Evolutionary conservation across 2,113 vertebrate species (phyloP), one percentile per base, ranked within the genome.

Genomic region (Poecile atricapillus): DNA sequence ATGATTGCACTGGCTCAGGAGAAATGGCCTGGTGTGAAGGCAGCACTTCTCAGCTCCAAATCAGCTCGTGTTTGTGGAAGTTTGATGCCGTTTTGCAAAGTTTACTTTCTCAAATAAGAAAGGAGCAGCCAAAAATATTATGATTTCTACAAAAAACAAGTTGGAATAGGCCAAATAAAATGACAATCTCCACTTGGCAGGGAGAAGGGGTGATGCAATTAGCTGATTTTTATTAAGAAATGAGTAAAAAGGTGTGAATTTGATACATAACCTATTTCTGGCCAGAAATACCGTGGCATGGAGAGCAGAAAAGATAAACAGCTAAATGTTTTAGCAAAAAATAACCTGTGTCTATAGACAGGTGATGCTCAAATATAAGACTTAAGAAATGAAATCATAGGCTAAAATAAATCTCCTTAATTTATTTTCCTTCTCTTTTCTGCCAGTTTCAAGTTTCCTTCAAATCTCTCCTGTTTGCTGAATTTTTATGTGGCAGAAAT

Each of bases 41-140:
- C 44, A 89, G 39, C 47, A 23, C 69, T 78, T 89, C 35, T 11
- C 31, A 86, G 50, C 47, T 60, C 47, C 74, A 77, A 82, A 81
- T 84, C 69, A 49, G 27, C 43, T 83, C 47, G 5, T 62, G 60
- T 91, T 67, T 93, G 59, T 55, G 39, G 46, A 63, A 81, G 59
- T 25, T 90, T 91, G 63, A 30, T 59, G 62, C 33, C 6, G 4
- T 85, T 79, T 86, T 80, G 35, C 58, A 88, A 83, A 69, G 85
- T 88, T 95, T 95, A 13, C 69, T 92, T 90, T 94, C 90, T 71
- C 82, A 94, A 96, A 70, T 31, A 59, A 80, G 93, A 70, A 83
- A 93, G 93, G 94, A 95, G 59, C 53, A 39, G 64, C 75, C 87
- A 93, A 93, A 95, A 95, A 70, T 76, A 67, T 74, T 70, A 79